These are phyloP conservation scores for Anastatus disparis DNA, from an alignment of 1,140 invertebrate species.

Conservation along the genomic window DNA sequence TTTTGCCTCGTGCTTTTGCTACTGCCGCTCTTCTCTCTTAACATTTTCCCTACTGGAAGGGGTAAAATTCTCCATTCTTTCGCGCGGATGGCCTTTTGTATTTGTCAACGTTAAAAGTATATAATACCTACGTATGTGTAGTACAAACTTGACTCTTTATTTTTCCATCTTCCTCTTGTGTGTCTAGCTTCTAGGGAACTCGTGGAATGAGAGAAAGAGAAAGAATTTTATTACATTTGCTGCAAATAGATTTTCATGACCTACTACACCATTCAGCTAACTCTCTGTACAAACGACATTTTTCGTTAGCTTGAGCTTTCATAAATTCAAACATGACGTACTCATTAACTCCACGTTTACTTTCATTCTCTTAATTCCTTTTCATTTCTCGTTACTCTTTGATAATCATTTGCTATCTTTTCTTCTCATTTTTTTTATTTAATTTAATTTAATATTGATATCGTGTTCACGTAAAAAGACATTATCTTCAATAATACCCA, in stretches of 20 bases:
- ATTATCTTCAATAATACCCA: too few relatives aligned
- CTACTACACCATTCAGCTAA: neutral
- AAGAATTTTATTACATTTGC: slow-evolving; percentile 38
- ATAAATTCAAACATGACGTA: too few relatives aligned
- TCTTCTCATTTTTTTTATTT: too few relatives aligned
- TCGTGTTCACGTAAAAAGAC: too few relatives aligned
- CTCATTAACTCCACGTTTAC: neutral
- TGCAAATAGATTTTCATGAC: slow-evolving; percentile 40
- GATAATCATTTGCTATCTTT: too few relatives aligned
- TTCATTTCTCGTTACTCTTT: too few relatives aligned
- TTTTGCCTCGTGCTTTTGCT: slow-evolving; percentile 44
- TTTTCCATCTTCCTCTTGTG: neutral
- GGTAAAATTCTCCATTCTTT: slow-evolving; percentile 44
- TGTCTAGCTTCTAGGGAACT: neutral
- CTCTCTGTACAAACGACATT: too few relatives aligned
- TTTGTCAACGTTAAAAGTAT: slow-evolving; percentile 44
- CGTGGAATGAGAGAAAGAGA: too few relatives aligned
- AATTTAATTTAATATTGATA: too few relatives aligned
- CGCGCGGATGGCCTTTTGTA: slow-evolving; percentile 44
- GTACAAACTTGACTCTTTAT: neutral
- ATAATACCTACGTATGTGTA: neutral
- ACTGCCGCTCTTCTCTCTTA: slow-evolving; percentile 40
- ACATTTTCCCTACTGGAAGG: slow-evolving; percentile 41
- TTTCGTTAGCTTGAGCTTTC: too few relatives aligned
- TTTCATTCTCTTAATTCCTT: neutral